phyloP scores from a whole-genome alignment of 1,140 invertebrate species.

The Oedothorax gibbosus region DNA sequence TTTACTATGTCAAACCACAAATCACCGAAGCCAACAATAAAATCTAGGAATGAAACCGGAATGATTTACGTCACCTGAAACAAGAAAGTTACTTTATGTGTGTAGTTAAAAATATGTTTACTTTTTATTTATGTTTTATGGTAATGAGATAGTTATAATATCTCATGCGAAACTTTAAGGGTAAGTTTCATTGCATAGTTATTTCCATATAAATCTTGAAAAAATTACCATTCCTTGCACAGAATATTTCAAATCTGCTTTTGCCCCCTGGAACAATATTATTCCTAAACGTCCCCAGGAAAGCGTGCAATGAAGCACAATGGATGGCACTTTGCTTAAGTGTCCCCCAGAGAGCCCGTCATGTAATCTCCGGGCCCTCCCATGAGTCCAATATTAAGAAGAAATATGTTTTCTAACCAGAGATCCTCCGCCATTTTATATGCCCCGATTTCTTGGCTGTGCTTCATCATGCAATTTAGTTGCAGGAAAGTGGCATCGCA shows the following conservation, averaged over 20 bases:
- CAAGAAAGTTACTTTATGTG: neutral
- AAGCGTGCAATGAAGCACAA: conserved; percentile 10
- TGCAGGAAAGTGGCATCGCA: too few species aligned
- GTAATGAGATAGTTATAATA: neutral
- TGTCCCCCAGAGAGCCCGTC: conserved; percentile 9
- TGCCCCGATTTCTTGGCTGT: neutral
- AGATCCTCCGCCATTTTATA: neutral
- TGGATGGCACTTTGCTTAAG: conserved; percentile 27
- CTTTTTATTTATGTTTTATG: neutral
- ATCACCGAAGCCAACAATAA: too few species aligned
- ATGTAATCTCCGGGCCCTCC: conserved; percentile 18
- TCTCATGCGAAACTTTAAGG: neutral
- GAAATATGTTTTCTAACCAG: conserved; percentile 23
- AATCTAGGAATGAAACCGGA: too few species aligned
- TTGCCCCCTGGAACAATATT: neutral
- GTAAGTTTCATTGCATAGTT: neutral
- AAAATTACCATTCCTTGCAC: neutral
- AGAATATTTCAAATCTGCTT: conserved; percentile 4
- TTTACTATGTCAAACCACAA: too few species aligned
- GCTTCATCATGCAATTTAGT: too few species aligned
- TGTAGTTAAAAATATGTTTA: neutral
- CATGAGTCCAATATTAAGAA: conserved; percentile 30
- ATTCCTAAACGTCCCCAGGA: neutral
- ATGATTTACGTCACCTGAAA: too few species aligned
- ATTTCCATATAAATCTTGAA: neutral